Conservation (phyloP, 2,113 vertebrate genomes). For the Neoarius graeffei region DNA sequence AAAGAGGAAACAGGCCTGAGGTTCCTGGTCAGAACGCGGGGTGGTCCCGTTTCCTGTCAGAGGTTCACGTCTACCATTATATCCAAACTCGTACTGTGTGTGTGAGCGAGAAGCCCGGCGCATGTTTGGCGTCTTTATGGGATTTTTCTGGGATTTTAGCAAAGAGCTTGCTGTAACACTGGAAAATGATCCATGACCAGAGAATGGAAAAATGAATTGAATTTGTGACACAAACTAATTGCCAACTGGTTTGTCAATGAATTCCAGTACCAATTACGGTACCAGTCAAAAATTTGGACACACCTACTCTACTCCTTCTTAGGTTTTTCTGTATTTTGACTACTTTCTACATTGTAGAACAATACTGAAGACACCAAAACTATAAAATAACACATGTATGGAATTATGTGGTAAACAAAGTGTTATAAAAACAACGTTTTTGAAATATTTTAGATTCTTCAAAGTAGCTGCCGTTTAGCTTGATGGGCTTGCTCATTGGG, state of each 20-base stretch:
- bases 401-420: too few species aligned
- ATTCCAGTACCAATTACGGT: not conserved
- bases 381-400: too few species aligned
- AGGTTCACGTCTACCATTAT: slow-evolving; percentile 41
- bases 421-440: too few species aligned
- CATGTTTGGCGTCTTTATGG: slow-evolving; percentile 23
- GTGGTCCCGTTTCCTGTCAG: slow-evolving; percentile 56
- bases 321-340: too few species aligned
- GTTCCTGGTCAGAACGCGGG: slow-evolving; percentile 55
- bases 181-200: not conserved
- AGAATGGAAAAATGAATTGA: not conserved
- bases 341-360: too few species aligned
- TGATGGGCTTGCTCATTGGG: too few species aligned
- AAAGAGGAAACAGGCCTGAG: slow-evolving; percentile 51
- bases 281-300: too few species aligned
- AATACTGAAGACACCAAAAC: too few species aligned
- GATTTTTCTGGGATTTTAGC: not conserved
- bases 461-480: too few species aligned
- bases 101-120: slow-evolving; percentile 11
- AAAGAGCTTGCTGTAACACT: not conserved
- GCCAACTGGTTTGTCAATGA: not conserved
- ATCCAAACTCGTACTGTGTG: slow-evolving; percentile 3
- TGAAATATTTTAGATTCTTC: too few species aligned
- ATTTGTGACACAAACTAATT: not conserved
- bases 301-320: too few species aligned